Base-by-base conservation (phyloP, 2,888 invertebrate genomes). In the Cyclophora punctaria region DNA sequence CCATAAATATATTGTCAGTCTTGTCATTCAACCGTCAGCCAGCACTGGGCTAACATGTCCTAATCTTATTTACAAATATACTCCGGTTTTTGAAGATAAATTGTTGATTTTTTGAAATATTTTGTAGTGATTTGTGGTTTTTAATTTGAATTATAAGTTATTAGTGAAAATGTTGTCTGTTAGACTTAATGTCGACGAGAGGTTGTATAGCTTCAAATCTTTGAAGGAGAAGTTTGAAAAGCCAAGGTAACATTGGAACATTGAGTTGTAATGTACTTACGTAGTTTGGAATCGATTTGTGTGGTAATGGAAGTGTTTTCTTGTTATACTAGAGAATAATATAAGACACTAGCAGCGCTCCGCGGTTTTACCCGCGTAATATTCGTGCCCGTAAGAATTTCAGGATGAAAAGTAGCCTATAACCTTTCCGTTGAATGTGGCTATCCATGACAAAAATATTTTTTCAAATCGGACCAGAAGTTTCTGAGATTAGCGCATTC, bases 161-260 rank as follows among this genome's bases (percentile, higher is more conserved):
- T 20, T 46, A 53, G 54, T n/a, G 55, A 77, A 70, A 66, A 83
- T 86, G 81, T 62, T 87, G 60, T 80, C 83, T 3, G 60, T 82
- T 49, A 67, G 81, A 7, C 64, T 73, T 5, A 20, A 37, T 37
- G 64, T 73, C 47, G 79, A 83, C 5, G 82, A 83, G 41, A 72
- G 87, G 50, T 77, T 82, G 46, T 87, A 67, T 59, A 85, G 71
- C 62, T 88, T 88, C 59, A 77, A 83, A 52, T 77, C 73, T 53
- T 60, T 87, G 35, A 87, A 82, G 65, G 83, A 86, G 48, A 78
- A 80, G 62, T 88, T 88, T 68, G 87, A 88, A 60, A 53, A 71
- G 54, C 56, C 71, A 52, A 87, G 87, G 86, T 87, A 84, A 74
- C 5, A 2, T 37, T 37, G 37, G 20, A 20, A 20, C 20, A 20